Evolutionary conservation across 2,888 invertebrate genomes (phyloP).

Genomic region (Macaria notata): DNA sequence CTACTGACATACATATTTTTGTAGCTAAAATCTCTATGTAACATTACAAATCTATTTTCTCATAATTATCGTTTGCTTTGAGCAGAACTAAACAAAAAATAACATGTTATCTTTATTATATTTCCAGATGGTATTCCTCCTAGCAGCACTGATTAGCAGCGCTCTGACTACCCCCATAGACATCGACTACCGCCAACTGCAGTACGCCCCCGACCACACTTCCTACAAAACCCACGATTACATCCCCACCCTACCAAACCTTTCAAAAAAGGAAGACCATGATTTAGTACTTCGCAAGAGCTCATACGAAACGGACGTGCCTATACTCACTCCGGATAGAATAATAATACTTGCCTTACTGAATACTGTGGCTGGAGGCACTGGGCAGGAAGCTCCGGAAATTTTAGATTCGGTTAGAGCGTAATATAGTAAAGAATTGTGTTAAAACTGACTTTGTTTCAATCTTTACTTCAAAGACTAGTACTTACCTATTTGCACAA

Average conservation of each 20-base stretch:
- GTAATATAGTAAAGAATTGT: neutral
- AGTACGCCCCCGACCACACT: neutral
- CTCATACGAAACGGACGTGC: neutral
- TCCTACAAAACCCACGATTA: neutral
- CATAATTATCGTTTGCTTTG: no score
- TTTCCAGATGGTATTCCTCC: neutral
- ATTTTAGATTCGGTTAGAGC: conserved; percentile 1
- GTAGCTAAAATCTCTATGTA: no score
- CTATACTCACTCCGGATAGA: neutral
- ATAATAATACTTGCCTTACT: neutral
- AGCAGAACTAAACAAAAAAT: no score
- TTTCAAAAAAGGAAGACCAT: neutral
- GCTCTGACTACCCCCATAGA: neutral
- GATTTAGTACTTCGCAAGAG: conserved; percentile 1
- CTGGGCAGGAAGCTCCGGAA: neutral
- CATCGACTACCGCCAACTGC: neutral
- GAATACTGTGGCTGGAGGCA: neutral
- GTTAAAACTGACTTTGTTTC: neutral
- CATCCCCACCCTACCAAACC: conserved; percentile 2
- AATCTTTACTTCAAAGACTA: neutral
- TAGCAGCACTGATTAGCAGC: neutral
- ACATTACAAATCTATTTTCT: no score
- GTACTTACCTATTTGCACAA: neutral
- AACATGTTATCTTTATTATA: neutral
- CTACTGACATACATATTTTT: no score